Evolutionary conservation across 2,888 invertebrate species (phyloP).

Genomic region (Callimorpha dominula): DNA sequence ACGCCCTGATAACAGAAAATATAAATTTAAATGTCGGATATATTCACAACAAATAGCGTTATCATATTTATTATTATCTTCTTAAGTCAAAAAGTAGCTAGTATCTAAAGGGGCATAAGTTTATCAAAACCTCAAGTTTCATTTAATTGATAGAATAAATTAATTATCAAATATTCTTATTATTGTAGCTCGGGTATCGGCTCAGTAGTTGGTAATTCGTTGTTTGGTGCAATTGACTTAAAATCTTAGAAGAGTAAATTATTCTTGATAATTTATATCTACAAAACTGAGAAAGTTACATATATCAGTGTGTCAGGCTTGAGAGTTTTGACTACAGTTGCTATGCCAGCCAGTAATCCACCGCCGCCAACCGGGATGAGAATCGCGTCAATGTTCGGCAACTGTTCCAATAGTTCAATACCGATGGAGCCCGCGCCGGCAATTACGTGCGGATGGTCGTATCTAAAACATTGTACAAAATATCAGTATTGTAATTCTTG

Average conservation of each 20-base stretch:
- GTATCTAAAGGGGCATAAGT: slow-evolving; percentile 4
- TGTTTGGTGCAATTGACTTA: not conserved
- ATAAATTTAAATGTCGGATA: not conserved
- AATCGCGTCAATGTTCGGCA: slow-evolving; percentile 93
- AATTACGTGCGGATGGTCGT: slow-evolving; percentile 96
- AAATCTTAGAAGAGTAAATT: not conserved
- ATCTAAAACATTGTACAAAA: slow-evolving; percentile 81
- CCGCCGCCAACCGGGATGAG: slow-evolving; percentile 96
- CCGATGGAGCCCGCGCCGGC: slow-evolving; percentile 97
- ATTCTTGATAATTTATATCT: not conserved
- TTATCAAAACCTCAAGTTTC: not conserved
- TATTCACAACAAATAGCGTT: not conserved
- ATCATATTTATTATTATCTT: slow-evolving; percentile 1
- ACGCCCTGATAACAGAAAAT: slow-evolving; percentile 58
- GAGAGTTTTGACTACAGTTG: slow-evolving; percentile 92
- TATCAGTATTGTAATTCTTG: not conserved
- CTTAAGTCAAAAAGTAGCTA: not conserved
- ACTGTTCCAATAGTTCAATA: slow-evolving; percentile 95
- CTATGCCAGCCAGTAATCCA: slow-evolving; percentile 95
- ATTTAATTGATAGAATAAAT: not conserved
- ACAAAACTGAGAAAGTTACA: slow-evolving; percentile 84
- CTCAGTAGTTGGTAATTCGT: not conserved
- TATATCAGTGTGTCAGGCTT: slow-evolving; percentile 92
- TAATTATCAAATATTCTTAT: not conserved
- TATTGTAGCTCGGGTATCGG: not conserved